Evolutionary conservation across 2,797 vertebrate genomes (phyloP).

Genomic region (Scomberomorus guttatus): DNA sequence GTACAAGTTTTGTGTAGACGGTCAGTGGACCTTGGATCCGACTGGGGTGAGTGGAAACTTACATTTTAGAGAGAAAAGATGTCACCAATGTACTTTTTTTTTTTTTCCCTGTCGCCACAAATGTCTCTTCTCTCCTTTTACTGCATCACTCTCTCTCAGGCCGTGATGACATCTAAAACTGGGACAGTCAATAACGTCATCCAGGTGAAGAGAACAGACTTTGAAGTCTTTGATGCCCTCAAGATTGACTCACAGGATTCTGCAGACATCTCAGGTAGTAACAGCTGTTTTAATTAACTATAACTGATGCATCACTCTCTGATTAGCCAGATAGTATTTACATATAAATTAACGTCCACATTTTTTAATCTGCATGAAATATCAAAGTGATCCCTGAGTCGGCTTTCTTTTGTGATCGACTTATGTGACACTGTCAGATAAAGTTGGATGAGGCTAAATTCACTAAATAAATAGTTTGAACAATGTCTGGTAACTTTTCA

Average conservation of each 20-base stretch:
- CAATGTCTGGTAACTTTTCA: no score
- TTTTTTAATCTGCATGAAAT: not conserved
- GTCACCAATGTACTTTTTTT: not conserved
- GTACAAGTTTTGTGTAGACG: constrained; percentile 97
- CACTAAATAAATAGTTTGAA: no score
- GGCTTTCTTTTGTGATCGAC: no score
- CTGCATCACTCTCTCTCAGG: constrained; percentile 76
- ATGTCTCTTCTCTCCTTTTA: not conserved
- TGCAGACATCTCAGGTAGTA: constrained; percentile 91
- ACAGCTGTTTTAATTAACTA: not conserved
- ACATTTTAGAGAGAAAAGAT: not conserved
- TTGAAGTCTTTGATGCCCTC: constrained; percentile 98
- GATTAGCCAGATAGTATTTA: not conserved
- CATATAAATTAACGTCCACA: no score
- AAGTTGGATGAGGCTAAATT: no score
- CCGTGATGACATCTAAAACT: constrained; percentile 92
- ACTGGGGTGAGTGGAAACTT: constrained; percentile 86
- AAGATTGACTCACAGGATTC: constrained; percentile 95
- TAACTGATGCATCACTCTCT: not conserved
- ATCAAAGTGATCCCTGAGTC: no score
- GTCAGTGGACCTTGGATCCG: constrained; percentile 96
- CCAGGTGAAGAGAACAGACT: constrained; percentile 96
- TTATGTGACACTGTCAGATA: not conserved
- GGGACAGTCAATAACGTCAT: constrained; percentile 96
- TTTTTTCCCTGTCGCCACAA: not conserved